A percentile compares a stretch with the other conserved stretches of the same genome.
These are phyloP conservation scores for Anolis sagrei DNA, from an alignment of 2,113 vertebrate genomes.

Conservation along the genomic window DNA sequence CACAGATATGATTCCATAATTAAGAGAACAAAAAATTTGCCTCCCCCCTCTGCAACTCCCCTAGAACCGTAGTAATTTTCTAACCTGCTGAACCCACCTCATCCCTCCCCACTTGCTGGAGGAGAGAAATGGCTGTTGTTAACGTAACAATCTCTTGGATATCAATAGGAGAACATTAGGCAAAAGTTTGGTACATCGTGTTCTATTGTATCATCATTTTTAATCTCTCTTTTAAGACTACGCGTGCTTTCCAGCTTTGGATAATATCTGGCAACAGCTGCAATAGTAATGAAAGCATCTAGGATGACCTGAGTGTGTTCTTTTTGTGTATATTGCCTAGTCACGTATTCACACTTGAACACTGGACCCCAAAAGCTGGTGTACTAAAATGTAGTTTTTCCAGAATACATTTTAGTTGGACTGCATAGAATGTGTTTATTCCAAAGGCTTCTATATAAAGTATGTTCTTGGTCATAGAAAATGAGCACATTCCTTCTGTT, in stretches of 20 bases:
- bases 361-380: neutral
- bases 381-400: conserved; percentile 25
- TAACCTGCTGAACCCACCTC: neutral
- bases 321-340: conserved; percentile 40
- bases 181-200: conserved; percentile 45
- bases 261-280: conserved; percentile 56
- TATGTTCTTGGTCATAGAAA: conserved; percentile 19
- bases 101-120: neutral
- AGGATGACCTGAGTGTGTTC: conserved; percentile 52
- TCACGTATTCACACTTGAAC: conserved; percentile 45
- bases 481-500: neutral
- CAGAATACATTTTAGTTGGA: neutral
- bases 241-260: conserved; percentile 58
- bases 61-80: neutral
- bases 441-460: neutral
- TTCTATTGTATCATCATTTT: conserved; percentile 21
- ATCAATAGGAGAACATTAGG: conserved; percentile 27
- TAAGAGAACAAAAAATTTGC: neutral
- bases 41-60: neutral
- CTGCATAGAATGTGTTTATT: neutral
- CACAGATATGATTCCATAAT: neutral
- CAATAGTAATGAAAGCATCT: conserved; percentile 9
- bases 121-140: conserved; percentile 24
- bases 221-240: conserved; percentile 53
- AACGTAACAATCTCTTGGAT: neutral